Evolutionary conservation across 2,113 vertebrate genomes (phyloP).

Genomic region (Etheostoma spectabile): DNA sequence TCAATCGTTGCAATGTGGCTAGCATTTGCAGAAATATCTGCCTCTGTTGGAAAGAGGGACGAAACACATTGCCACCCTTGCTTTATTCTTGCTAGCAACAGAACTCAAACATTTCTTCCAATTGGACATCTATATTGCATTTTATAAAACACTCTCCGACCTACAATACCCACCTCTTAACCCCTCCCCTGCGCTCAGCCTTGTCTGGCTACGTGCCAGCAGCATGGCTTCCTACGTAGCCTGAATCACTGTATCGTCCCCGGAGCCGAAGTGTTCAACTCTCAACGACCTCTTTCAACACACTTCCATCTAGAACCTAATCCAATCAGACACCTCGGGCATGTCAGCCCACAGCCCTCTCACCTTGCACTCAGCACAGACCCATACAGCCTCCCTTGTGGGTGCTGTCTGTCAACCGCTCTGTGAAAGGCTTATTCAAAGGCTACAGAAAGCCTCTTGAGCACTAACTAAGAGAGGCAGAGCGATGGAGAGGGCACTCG

Average conservation of each 20-base stretch:
- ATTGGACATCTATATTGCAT: background rate
- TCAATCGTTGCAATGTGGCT: background rate
- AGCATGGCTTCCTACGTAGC: conserved; percentile 8
- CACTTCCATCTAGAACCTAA: conserved; percentile 55
- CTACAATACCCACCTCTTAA: background rate
- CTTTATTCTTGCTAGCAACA: background rate
- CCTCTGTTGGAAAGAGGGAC: background rate
- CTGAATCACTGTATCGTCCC: conserved; percentile 4
- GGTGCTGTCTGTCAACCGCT: conserved; percentile 44
- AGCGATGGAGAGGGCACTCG: conserved; percentile 49
- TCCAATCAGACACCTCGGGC: conserved; percentile 59
- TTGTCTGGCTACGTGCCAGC: background rate
- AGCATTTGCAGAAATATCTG: background rate
- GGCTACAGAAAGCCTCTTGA: conserved; percentile 69
- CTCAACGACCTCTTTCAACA: conserved; percentile 36
- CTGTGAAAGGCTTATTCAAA: conserved; percentile 58
- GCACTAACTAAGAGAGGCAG: conserved; percentile 52
- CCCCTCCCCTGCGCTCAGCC: background rate
- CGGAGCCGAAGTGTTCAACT: conserved; percentile 43
- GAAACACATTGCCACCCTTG: fast-evolving
- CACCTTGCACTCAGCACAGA: conserved; percentile 56
- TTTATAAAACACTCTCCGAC: background rate
- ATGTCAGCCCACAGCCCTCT: conserved; percentile 48
- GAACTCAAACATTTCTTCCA: background rate
- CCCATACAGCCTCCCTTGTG: conserved; percentile 51